These are phyloP conservation scores for Odocoileus virginianus DNA, from an alignment of 2,113 vertebrate genomes.

Conservation along the genomic window DNA sequence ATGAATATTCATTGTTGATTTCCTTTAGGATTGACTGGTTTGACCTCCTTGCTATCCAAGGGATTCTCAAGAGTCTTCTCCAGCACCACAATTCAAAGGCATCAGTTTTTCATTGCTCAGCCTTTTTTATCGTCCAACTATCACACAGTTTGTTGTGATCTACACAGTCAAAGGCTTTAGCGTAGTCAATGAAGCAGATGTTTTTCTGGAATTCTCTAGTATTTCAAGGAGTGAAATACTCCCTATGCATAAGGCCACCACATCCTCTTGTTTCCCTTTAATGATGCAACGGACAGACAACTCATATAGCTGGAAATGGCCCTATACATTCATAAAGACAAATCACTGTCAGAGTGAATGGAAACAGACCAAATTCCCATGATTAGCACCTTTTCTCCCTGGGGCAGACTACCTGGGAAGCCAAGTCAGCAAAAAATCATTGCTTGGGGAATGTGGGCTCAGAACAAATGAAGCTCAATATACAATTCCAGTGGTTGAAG, in stretches of 20 bases:
- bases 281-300: neutral
- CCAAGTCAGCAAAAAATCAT: neutral
- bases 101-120: neutral
- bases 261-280: neutral
- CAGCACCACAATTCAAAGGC: neutral
- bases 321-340: neutral
- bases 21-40: neutral
- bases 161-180: neutral
- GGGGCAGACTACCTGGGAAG: neutral
- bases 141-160: neutral
- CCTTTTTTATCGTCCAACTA: neutral
- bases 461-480: neutral
- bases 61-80: neutral
- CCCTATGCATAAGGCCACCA: neutral
- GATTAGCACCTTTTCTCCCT: neutral
- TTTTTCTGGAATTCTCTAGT: neutral
- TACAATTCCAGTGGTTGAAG: neutral
- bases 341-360: neutral
- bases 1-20: neutral
- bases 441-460: neutral
- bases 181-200: neutral
- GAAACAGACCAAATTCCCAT: neutral
- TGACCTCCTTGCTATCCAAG: neutral
- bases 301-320: neutral
- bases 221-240: neutral